These are phyloP conservation scores for Gonocerus acuteangulatus DNA, from an alignment of 2,888 invertebrate species.

Conservation along the genomic window DNA sequence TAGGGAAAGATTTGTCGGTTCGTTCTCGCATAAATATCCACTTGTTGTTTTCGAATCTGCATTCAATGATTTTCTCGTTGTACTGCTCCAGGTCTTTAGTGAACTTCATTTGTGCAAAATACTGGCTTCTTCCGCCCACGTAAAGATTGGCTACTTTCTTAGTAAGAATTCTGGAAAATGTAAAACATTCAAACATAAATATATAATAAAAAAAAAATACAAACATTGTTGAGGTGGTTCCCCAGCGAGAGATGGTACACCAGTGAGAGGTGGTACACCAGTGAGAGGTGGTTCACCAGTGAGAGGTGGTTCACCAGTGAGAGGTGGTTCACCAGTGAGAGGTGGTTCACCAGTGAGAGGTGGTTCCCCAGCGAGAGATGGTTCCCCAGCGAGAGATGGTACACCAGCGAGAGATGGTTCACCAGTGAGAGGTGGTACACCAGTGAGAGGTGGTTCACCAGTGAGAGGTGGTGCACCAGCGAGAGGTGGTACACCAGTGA, in stretches of 20 bases:
- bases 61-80: constrained; percentile 93
- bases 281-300: too few relatives aligned
- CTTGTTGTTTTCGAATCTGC: constrained; percentile 66
- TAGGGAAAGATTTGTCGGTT: constrained; percentile 94
- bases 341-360: too few relatives aligned
- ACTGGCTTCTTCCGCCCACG: constrained; percentile 63
- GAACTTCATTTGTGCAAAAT: constrained; percentile 68
- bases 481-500: too few relatives aligned
- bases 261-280: too few relatives aligned
- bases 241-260: not conserved
- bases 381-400: too few relatives aligned
- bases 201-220: not conserved
- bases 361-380: too few relatives aligned
- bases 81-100: constrained; percentile 68
- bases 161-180: constrained; percentile 54
- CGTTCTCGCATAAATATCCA: constrained; percentile 95
- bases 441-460: too few relatives aligned
- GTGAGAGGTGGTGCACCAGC: too few relatives aligned
- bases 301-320: too few relatives aligned
- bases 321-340: too few relatives aligned
- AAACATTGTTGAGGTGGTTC: constrained; percentile 1
- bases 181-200: constrained; percentile 2
- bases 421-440: too few relatives aligned
- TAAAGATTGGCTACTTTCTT: constrained; percentile 65
- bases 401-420: too few relatives aligned